Conservation (phyloP, 2,888 invertebrate species). For the Cheilosia vulpina region DNA sequence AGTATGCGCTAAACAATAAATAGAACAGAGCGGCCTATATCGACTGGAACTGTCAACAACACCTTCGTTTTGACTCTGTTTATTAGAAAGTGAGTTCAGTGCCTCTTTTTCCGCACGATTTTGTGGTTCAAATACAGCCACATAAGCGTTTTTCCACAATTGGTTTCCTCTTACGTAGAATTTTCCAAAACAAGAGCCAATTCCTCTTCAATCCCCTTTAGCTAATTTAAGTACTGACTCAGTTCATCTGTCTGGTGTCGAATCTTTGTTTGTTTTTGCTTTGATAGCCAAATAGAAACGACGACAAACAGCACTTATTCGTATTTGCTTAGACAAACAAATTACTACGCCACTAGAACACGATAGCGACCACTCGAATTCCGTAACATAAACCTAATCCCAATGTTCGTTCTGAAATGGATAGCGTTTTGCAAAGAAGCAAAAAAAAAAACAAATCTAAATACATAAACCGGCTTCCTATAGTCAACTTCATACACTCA, state of each 20-base stretch:
- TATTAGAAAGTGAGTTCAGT: too few species aligned
- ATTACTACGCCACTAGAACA: conserved; percentile 43
- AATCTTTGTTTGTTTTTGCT: conserved; percentile 1
- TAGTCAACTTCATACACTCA: conserved; percentile 28
- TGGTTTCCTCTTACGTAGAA: too few species aligned
- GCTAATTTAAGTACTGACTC: conserved; percentile 42
- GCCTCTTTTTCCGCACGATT: too few species aligned
- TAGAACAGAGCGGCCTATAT: too few species aligned
- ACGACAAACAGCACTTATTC: not conserved
- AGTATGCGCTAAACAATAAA: too few species aligned
- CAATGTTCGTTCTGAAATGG: conserved; percentile 50
- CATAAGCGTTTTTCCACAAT: too few species aligned
- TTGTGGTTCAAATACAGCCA: too few species aligned
- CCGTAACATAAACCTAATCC: conserved; percentile 44
- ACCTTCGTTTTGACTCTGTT: too few species aligned
- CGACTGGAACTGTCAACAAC: too few species aligned
- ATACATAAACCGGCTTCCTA: conserved; percentile 60
- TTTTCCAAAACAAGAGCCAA: not conserved
- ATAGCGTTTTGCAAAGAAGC: conserved; percentile 34
- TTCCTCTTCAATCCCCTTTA: not conserved
- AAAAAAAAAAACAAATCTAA: conserved; percentile 15
- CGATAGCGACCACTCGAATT: conserved; percentile 46
- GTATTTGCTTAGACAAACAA: conserved; percentile 36
- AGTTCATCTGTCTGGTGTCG: not conserved
- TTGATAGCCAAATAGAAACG: conserved; percentile 11